These are phyloP conservation scores for Arrhamphus sclerolepis DNA, from an alignment of 2,797 vertebrate species.

Conservation along the genomic window DNA sequence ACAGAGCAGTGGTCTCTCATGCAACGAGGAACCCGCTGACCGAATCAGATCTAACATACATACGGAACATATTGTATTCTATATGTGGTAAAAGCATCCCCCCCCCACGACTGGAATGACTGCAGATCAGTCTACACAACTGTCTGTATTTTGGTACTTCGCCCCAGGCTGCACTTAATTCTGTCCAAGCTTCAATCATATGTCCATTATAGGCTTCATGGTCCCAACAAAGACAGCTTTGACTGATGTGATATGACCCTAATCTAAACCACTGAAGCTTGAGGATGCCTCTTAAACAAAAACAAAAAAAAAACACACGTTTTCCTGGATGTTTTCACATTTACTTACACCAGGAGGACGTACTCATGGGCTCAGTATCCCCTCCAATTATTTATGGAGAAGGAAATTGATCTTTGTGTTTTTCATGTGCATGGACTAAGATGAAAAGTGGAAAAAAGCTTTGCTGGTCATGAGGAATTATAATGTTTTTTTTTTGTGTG, in stretches of 20 bases:
- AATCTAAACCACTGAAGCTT: conserved; percentile 37
- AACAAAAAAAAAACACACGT: conserved; percentile 10
- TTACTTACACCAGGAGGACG: background rate
- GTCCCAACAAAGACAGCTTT: conserved; percentile 38
- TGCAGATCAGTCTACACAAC: conserved; percentile 14
- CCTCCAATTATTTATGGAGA: conserved; percentile 13
- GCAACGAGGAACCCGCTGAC: background rate
- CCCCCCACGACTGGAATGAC: conserved; percentile 8
- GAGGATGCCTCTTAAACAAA: conserved; percentile 17
- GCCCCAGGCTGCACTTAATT: conserved; percentile 5
- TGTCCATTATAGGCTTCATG: conserved; percentile 16
- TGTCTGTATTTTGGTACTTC: conserved; percentile 9
- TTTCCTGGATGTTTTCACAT: conserved; percentile 1
- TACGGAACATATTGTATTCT: conserved; percentile 7
- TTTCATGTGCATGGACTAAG: conserved; percentile 14
- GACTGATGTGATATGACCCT: conserved; percentile 29
- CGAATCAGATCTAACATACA: conserved; percentile 6
- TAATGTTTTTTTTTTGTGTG: background rate
- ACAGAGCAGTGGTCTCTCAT: conserved; percentile 9
- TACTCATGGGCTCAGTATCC: conserved; percentile 22
- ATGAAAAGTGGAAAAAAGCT: conserved; percentile 25
- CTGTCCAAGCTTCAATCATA: conserved; percentile 13
- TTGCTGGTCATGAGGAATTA: background rate
- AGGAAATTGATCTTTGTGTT: conserved; percentile 20
- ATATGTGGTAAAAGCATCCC: background rate